Base-by-base conservation (phyloP, 2,113 vertebrate species). In the Bombycilla garrulus region DNA sequence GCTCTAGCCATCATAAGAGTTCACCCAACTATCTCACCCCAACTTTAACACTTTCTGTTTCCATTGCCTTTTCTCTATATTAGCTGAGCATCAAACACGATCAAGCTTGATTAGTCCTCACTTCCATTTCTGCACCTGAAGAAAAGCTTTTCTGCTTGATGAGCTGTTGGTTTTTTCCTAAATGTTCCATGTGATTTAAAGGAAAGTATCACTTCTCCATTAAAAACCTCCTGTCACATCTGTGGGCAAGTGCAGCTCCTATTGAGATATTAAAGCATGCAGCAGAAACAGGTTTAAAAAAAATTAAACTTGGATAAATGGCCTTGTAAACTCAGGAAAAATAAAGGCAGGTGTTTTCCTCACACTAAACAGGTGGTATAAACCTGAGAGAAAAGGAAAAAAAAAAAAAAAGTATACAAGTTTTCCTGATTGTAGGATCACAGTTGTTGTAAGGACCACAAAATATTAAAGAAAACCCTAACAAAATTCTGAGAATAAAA, bases 21-120 rank as follows among this genome's bases (percentile, higher is more conserved):
- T 23, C 21, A 38, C 0, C 17, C 1, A 0, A 6, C 7, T 1
- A 2, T 0, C 29, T 10, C 23, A 4, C 31, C 15, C 16, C 4
- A 44, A 2, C 28, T 20, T 5, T 19, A 85, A 28, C 1, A 6
- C 3, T 31, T 15, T 44, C 31, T 62, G 0, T 33, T 64, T 67
- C 71, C 10, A 11, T 6, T 36, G 1, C 25, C 18, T 77, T 77
- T 86, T 36, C 31, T 36, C 31, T 65, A 62, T 38, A 53, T 35
- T 8, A 69, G 12, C 33, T 61, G 23, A 53, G 26, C 33, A 33
- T 2, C 38, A 15, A 33, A 28, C 38, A 45, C 20, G 5, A 38
- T 53, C 33, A 85, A 76, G 28, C 56, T 78, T 61, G 12, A 70
- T 89, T 78, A 70, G 16, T 22, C 38, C 50, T 71, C 35, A 50